These are phyloP conservation scores for Saguinus imperator DNA, from an alignment of 2,113 vertebrate genomes.

Conservation along the genomic window DNA sequence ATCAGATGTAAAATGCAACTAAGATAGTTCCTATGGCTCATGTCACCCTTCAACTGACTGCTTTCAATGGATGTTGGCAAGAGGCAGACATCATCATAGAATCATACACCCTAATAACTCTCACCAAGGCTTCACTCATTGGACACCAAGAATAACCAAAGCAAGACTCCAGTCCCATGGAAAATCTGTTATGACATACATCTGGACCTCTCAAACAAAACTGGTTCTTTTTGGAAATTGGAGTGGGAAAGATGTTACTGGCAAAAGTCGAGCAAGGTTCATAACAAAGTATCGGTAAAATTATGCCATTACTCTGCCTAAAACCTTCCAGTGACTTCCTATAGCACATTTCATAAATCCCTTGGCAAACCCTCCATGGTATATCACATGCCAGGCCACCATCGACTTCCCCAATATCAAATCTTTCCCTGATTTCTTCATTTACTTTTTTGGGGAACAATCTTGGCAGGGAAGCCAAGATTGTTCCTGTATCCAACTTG, in stretches of 20 bases:
- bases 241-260: background rate
- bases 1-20: slow-evolving; percentile 62
- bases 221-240: background rate
- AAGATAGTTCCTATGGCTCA: slow-evolving; percentile 47
- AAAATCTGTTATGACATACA: slow-evolving; percentile 46
- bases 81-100: slow-evolving; percentile 46
- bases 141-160: slow-evolving; percentile 4
- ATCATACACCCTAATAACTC: background rate
- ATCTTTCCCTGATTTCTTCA: background rate
- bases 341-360: background rate
- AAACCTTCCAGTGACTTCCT: background rate
- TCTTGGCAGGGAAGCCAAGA: background rate
- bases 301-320: background rate
- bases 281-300: background rate
- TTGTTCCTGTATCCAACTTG: background rate
- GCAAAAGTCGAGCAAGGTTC: background rate
- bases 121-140: slow-evolving; percentile 23
- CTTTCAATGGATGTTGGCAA: slow-evolving; percentile 51
- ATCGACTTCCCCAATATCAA: background rate
- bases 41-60: slow-evolving; percentile 54
- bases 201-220: slow-evolving; percentile 17
- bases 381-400: background rate
- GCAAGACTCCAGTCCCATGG: background rate
- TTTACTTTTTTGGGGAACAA: background rate
- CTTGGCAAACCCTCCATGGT: background rate